phyloP scores from a whole-genome alignment of 2,113 vertebrate species.

The Glaucomys volans region DNA sequence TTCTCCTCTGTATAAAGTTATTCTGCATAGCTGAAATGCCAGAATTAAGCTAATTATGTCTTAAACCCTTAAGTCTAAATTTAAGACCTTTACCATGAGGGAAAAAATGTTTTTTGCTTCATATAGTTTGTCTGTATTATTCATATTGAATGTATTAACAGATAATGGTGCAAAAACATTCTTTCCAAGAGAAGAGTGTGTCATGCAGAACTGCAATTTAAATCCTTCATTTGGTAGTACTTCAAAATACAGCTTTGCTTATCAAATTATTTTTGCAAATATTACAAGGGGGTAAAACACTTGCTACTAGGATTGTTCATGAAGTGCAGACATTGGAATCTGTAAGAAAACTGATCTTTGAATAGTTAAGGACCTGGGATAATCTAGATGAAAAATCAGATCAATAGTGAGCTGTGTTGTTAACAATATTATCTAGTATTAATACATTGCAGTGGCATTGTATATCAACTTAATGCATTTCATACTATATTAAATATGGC shows the following conservation, averaged over 20 bases:
- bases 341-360: constrained; percentile 76
- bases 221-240: constrained; percentile 76
- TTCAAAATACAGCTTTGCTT: constrained; percentile 76
- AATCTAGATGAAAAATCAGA: constrained; percentile 75
- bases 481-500: constrained; percentile 72
- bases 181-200: constrained; percentile 86
- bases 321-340: constrained; percentile 69
- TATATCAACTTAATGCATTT: constrained; percentile 74
- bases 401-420: constrained; percentile 68
- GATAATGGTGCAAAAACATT: constrained; percentile 85
- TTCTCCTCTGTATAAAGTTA: not conserved
- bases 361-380: constrained; percentile 69
- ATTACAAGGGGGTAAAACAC: constrained; percentile 71
- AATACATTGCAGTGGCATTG: constrained; percentile 78
- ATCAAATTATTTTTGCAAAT: constrained; percentile 65
- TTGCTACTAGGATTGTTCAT: constrained; percentile 70
- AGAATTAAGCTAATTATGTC: constrained; percentile 73
- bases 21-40: constrained; percentile 72
- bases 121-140: constrained; percentile 84
- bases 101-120: constrained; percentile 83
- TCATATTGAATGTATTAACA: constrained; percentile 91
- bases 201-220: constrained; percentile 81
- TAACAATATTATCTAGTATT: constrained; percentile 66
- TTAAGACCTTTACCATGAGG: constrained; percentile 79
- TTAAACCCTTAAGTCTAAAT: constrained; percentile 77